These are phyloP conservation scores for Ifrita kowaldi DNA, from an alignment of 2,113 vertebrate species.

Conservation along the genomic window DNA sequence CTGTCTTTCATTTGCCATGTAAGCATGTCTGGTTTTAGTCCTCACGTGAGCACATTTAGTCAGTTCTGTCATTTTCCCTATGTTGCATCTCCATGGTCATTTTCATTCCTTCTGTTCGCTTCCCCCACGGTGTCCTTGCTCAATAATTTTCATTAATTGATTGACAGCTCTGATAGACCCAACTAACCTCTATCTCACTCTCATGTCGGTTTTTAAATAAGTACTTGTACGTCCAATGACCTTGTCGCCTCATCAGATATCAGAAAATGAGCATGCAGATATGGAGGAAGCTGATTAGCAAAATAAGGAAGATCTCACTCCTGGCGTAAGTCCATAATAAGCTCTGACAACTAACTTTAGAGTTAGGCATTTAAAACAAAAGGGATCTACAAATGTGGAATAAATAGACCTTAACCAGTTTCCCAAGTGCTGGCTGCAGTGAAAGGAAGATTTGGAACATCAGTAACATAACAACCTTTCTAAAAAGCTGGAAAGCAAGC, in stretches of 20 bases:
- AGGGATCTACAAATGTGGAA: slow-evolving; percentile 4
- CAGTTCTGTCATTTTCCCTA: slow-evolving; percentile 77
- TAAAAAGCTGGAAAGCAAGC: not conserved
- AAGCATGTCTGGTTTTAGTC: slow-evolving; percentile 59
- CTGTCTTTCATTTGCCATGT: slow-evolving; percentile 65
- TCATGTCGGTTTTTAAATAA: slow-evolving; percentile 97
- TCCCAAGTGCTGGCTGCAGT: not conserved
- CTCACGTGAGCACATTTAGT: slow-evolving; percentile 68
- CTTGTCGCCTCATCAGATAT: slow-evolving; percentile 94
- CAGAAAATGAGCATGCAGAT: slow-evolving; percentile 87
- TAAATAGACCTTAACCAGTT: not conserved
- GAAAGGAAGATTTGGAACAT: not conserved
- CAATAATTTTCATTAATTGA: slow-evolving; percentile 99
- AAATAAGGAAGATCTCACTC: slow-evolving; percentile 73
- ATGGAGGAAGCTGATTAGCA: slow-evolving; percentile 78
- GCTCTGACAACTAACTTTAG: slow-evolving; percentile 62
- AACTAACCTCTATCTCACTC: slow-evolving; percentile 93
- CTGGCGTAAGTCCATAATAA: slow-evolving; percentile 62
- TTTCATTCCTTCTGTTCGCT: slow-evolving; percentile 85
- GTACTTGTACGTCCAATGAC: slow-evolving; percentile 95
- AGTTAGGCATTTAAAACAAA: slow-evolving; percentile 43
- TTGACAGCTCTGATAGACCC: slow-evolving; percentile 97
- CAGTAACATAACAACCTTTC: not conserved
- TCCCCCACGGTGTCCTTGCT: slow-evolving; percentile 88
- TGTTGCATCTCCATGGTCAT: slow-evolving; percentile 85